Percentiles rank a stretch among this genome's conserved stretches.
Evolutionary conservation across 2,113 vertebrate genomes (phyloP).

Genomic region (Ophiodon elongatus): DNA sequence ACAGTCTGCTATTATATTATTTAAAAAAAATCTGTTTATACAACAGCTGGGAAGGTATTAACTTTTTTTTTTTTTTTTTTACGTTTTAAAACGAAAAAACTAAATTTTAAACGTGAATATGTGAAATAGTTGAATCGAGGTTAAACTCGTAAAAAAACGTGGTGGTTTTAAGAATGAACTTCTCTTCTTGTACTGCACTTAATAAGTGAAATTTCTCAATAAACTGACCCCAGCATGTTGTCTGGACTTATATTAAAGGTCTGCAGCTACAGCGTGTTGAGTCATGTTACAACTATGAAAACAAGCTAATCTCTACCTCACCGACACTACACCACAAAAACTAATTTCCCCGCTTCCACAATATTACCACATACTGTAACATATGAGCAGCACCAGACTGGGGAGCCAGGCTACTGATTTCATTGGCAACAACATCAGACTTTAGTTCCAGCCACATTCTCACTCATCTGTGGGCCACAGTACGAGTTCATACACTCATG

Average conservation of each 20-base stretch:
- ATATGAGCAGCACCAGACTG: constrained; percentile 46
- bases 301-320: constrained; percentile 61
- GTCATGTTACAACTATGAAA: constrained; percentile 68
- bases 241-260: constrained; percentile 42
- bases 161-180: constrained; percentile 33
- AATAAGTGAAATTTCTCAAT: constrained; percentile 27
- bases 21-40: background rate
- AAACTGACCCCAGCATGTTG: constrained; percentile 40
- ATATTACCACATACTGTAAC: constrained; percentile 59
- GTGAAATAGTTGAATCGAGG: background rate
- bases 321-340: constrained; percentile 52
- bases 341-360: constrained; percentile 66
- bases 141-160: constrained; percentile 9
- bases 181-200: constrained; percentile 12
- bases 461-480: constrained; percentile 39
- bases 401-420: constrained; percentile 67
- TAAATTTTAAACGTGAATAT: background rate
- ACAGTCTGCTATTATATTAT: background rate
- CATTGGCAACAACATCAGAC: constrained; percentile 59
- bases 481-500: constrained; percentile 32
- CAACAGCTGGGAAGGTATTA: background rate
- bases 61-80: too few relatives aligned
- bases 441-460: constrained; percentile 56
- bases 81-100: too few relatives aligned
- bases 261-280: constrained; percentile 49